phyloP scores from a whole-genome alignment of 2,797 vertebrate species.

The Pampus argenteus region DNA sequence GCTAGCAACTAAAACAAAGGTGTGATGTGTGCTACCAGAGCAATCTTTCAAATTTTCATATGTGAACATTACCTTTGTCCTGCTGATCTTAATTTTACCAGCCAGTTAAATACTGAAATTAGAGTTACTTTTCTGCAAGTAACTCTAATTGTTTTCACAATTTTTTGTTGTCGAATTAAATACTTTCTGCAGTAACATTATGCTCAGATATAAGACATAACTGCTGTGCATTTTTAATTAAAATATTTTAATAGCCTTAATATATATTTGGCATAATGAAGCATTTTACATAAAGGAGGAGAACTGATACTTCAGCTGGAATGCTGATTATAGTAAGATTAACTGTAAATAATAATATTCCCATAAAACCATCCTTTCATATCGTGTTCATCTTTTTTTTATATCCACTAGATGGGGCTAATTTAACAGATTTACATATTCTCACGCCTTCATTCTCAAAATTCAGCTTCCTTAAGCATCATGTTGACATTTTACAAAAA shows the following conservation, averaged over 20 bases:
- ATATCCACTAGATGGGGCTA: conserved; percentile 67
- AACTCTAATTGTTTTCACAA: not conserved
- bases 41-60: not conserved
- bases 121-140: not conserved
- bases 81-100: not conserved
- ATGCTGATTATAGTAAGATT: not conserved
- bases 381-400: too few species aligned
- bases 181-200: not conserved
- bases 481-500: not conserved
- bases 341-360: not conserved
- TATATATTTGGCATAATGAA: not conserved
- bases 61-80: not conserved
- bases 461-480: not conserved
- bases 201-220: not conserved
- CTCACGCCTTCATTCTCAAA: not conserved
- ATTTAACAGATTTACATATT: conserved; percentile 17
- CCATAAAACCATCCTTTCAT: too few species aligned
- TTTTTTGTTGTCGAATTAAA: not conserved
- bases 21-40: not conserved
- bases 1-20: not conserved
- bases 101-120: not conserved
- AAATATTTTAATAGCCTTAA: not conserved
- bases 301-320: not conserved
- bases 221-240: not conserved
- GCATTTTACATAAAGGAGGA: not conserved